Evolutionary conservation across 2,888 invertebrate genomes (phyloP), one percentile per base, ranked within the genome.

Genomic region (Thereva unica): DNA sequence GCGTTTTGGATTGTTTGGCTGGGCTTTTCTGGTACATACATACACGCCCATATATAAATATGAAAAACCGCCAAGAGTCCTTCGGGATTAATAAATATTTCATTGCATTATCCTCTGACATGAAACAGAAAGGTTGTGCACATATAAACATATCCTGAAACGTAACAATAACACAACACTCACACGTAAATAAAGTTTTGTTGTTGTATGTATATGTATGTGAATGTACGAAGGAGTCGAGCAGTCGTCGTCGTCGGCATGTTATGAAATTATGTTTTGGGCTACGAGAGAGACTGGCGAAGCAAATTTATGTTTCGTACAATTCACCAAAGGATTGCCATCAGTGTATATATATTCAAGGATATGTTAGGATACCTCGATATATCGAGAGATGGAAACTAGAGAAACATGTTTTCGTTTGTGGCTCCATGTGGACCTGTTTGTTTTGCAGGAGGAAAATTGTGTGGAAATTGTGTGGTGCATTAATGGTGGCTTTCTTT

Each of bases 191-290:
- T 61, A 61, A 61, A 61, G 61, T 50, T 23, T 23, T 23, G 23
- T 23, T 23, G n/a, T n/a, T 2, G 23, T 23, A 23, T n/a, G n/a
- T n/a, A n/a, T n/a, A n/a, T n/a, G n/a, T n/a, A n/a, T n/a, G n/a
- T n/a, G n/a, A n/a, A n/a, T n/a, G n/a, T 23, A 23, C 23, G 23
- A 23, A 23, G 23, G 23, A 23, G 23, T 23, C 40, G 34, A 50
- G 23, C 34, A 40, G 40, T 40, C 38, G 41, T 61, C 61, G 40
- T 40, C 38, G 41, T 61, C 61, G 50, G 50, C 61, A 61, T 50
- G 61, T 61, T 61, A 61, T 61, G 61, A 61, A 61, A 61, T 61
- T 61, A 61, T 61, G 61, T 61, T 61, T 41, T 50, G 41, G 61
- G 50, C 50, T 61, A 50, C 61, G 61, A 61, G 50, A 50, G 61